Conservation (phyloP, 2,888 invertebrate species). For the Ormia ochracea region DNA sequence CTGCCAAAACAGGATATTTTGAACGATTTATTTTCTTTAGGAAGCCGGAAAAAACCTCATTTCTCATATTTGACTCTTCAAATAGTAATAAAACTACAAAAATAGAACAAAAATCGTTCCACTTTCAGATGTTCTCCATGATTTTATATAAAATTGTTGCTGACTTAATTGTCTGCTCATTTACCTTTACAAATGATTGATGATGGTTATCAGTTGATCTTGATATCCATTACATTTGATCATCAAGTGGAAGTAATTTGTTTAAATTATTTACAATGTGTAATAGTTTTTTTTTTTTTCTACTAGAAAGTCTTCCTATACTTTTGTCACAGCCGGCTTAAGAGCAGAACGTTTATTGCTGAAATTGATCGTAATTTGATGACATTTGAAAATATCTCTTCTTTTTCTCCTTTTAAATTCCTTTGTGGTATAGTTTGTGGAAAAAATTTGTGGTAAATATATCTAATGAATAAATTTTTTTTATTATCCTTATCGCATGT, state of each 20-base stretch:
- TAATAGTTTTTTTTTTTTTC: not conserved
- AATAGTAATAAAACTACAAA: not conserved
- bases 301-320: not conserved
- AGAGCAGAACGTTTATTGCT: not conserved
- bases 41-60: conserved; percentile 9
- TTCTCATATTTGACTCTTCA: not conserved
- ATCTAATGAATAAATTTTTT: not conserved
- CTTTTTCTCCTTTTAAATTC: not conserved
- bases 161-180: conserved; percentile 37
- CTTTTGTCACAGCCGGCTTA: not conserved
- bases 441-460: not conserved
- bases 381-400: conserved; percentile 35
- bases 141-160: conserved; percentile 7
- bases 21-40: not conserved
- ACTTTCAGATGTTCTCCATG: not conserved
- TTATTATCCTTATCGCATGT: not conserved
- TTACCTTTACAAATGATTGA: conserved; percentile 44
- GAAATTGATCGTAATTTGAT: conserved; percentile 57
- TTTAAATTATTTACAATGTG: conserved; percentile 14
- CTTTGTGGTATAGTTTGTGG: too few relatives aligned
- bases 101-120: not conserved
- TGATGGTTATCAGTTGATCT: conserved; percentile 17
- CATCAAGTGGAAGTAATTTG: conserved; percentile 56
- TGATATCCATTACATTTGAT: conserved; percentile 5
- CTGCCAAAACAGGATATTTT: conserved; percentile 9